Percentiles rank a stretch among this genome's conserved stretches.
Evolutionary conservation across 1,140 invertebrate species (phyloP).

Genomic region (Saccostrea glomerata): DNA sequence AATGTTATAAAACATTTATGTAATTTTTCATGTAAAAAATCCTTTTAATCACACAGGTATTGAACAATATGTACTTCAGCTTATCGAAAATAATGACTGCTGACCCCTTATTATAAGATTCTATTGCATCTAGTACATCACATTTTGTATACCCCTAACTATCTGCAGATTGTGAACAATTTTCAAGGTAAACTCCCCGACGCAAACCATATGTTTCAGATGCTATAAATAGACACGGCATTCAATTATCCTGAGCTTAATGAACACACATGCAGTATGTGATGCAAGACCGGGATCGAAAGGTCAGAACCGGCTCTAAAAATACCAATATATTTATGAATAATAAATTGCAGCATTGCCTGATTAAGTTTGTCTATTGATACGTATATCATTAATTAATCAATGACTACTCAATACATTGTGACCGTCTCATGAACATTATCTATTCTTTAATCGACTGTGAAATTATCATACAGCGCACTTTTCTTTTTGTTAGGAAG

Average conservation of each 20-base stretch:
- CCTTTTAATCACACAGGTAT: not conserved
- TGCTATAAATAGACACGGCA: not conserved
- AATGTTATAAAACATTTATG: no score
- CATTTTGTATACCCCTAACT: conserved; percentile 12
- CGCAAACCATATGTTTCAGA: conserved; percentile 17
- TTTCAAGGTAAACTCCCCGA: conserved; percentile 26
- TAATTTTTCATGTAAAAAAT: not conserved
- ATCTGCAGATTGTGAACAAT: not conserved
- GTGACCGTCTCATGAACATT: no score
- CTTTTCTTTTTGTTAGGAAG: no score
- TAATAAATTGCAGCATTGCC: no score
- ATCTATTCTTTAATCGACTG: no score
- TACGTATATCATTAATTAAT: no score
- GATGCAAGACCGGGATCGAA: not conserved
- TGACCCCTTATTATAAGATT: not conserved
- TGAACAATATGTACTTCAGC: not conserved
- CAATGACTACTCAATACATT: no score
- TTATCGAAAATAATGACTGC: not conserved
- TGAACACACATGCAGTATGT: not conserved
- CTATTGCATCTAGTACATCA: not conserved
- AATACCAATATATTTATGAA: no score
- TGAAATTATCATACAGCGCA: no score
- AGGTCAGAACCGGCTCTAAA: not conserved
- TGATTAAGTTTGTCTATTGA: no score
- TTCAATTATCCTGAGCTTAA: conserved; percentile 22